Conservation (phyloP, 2,888 invertebrate genomes). For the Drosophila barbarae region DNA sequence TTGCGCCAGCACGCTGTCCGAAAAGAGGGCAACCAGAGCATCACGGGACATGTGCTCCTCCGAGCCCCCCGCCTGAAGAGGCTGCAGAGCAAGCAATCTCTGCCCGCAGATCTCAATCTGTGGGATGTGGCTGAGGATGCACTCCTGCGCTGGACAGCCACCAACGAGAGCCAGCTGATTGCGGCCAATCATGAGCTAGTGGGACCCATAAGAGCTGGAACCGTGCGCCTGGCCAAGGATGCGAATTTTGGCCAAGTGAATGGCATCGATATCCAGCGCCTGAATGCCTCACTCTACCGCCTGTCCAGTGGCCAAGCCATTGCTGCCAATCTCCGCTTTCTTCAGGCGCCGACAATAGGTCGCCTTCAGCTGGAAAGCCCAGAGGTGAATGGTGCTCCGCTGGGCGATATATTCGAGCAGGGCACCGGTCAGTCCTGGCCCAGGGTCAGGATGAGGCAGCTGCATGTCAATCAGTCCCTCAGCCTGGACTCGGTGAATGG, state of each 20-base stretch:
- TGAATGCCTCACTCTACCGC: slow-evolving; percentile 76
- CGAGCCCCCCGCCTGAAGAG: slow-evolving; percentile 53
- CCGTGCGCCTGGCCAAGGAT: slow-evolving; percentile 35
- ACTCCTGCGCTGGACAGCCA: slow-evolving; percentile 46
- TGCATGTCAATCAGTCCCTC: slow-evolving; percentile 54
- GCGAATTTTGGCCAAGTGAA: slow-evolving; percentile 54
- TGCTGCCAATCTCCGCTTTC: slow-evolving; percentile 59
- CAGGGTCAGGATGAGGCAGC: slow-evolving; percentile 40
- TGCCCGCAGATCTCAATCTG: slow-evolving; percentile 62
- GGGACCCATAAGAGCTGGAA: slow-evolving; percentile 30
- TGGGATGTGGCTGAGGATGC: slow-evolving; percentile 68
- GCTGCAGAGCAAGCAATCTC: slow-evolving; percentile 51
- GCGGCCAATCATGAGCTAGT: slow-evolving; percentile 50
- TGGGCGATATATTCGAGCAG: slow-evolving; percentile 53
- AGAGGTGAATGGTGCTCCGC: slow-evolving; percentile 62
- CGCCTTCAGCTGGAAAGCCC: slow-evolving; percentile 40
- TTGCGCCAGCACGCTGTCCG: slow-evolving; percentile 70
- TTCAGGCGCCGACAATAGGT: slow-evolving; percentile 46
- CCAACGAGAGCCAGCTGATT: slow-evolving; percentile 51
- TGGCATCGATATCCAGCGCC: slow-evolving; percentile 61
- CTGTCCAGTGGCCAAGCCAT: slow-evolving; percentile 56
- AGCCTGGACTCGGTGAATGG: slow-evolving; percentile 63
- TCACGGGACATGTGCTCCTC: slow-evolving; percentile 69
- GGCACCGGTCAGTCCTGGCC: slow-evolving; percentile 47
- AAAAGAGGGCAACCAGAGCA: slow-evolving; percentile 58